A percentile compares a stretch with the other conserved stretches of the same genome.
phyloP scores from a whole-genome alignment of 2,797 vertebrate genomes.

The Peromyscus eremicus region DNA sequence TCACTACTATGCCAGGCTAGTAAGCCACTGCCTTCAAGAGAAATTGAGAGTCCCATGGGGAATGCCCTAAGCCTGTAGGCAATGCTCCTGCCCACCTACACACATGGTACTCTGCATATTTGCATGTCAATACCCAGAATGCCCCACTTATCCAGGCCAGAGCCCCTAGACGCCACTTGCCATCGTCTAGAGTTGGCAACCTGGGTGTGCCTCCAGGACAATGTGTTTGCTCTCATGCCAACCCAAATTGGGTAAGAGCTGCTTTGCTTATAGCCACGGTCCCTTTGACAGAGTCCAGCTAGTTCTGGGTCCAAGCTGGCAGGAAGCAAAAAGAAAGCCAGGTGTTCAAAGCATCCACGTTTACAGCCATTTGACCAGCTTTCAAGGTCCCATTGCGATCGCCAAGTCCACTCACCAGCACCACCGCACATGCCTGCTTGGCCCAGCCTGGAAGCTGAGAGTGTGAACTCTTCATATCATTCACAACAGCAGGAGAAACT shows the following conservation, averaged over 20 bases:
- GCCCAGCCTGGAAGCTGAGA: background rate
- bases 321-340: slow-evolving; percentile 65
- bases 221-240: slow-evolving; percentile 44
- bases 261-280: slow-evolving; percentile 32
- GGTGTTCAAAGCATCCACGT: slow-evolving; percentile 20
- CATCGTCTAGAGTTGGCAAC: slow-evolving; percentile 64
- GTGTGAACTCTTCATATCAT: background rate
- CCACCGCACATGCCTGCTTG: background rate
- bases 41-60: slow-evolving; percentile 11
- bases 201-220: slow-evolving; percentile 29
- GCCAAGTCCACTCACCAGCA: background rate
- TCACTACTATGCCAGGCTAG: background rate
- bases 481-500: background rate
- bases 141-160: slow-evolving; percentile 39
- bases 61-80: slow-evolving; percentile 24
- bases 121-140: slow-evolving; percentile 74
- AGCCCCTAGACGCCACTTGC: background rate
- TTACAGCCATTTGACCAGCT: background rate
- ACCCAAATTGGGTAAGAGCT: background rate
- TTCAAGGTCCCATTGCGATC: background rate
- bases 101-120: slow-evolving; percentile 33
- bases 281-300: slow-evolving; percentile 39
- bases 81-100: slow-evolving; percentile 52
- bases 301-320: slow-evolving; percentile 17
- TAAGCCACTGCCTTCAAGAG: background rate